Evolutionary conservation across 2,888 invertebrate genomes (phyloP).

Genomic region (Labia minor): DNA sequence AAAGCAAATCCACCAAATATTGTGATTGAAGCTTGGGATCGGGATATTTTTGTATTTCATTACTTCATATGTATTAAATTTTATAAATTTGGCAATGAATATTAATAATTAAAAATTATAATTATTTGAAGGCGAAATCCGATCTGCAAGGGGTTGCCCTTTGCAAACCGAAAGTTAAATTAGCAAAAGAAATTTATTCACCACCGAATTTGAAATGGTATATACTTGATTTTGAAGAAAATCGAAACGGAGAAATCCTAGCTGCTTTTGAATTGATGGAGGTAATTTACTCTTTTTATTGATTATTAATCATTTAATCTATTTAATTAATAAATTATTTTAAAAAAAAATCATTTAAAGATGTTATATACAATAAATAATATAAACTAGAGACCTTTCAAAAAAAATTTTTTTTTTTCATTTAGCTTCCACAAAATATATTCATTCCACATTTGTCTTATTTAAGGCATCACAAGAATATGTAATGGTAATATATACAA

Average conservation of each 20-base stretch:
- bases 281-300: too few species aligned
- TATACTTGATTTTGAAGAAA: conserved; percentile 34
- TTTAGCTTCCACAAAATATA: too few species aligned
- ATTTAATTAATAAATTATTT: too few species aligned
- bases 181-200: conserved; percentile 35
- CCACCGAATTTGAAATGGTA: conserved; percentile 39
- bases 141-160: conserved; percentile 40
- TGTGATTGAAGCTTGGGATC: conserved; percentile 39
- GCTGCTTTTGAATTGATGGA: conserved; percentile 42
- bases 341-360: too few species aligned
- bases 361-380: too few species aligned
- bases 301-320: too few species aligned
- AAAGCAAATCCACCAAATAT: conserved; percentile 37
- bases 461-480: too few species aligned
- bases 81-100: too few species aligned
- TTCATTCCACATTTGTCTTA: too few species aligned
- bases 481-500: too few species aligned
- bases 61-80: conserved; percentile 1
- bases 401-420: too few species aligned
- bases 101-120: neutral
- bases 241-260: conserved; percentile 37
- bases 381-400: too few species aligned
- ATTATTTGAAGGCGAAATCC: conserved; percentile 27
- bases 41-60: conserved; percentile 33
- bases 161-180: conserved; percentile 37